Base-by-base conservation (phyloP, 1,140 invertebrate species). In the Psilanteris sp. region DNA sequence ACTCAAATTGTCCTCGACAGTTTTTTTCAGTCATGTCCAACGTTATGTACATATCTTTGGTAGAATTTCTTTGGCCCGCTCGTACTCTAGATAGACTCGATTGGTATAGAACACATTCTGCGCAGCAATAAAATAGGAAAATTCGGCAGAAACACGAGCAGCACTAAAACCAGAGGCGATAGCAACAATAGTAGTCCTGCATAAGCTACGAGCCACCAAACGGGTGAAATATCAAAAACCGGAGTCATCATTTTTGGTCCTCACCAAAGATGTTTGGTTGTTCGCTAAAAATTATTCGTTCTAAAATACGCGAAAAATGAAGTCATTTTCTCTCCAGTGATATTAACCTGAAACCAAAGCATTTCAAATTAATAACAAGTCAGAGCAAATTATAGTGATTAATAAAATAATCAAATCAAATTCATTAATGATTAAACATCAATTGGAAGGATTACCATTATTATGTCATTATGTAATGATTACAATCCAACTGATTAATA, bases 91-190 rank as follows among this genome's bases (percentile, higher is more conserved):
- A 88, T 87, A 2, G 87, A 82, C 50, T 87, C 87, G 8, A 88
- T 82, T 1, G 85, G 86, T 32, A 88, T 88, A 34, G 82, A 86
- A 37, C 85, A 87, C 80, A 88, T 84, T 48, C 87, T 81, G 26
- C 87, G 77, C 8, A 88, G 57, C 26, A 88, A 13, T 26, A 88
- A 44, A 34, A 87, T 80, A 5, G 87, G 87, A 43, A 88, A 86
- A 71, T 88, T 85, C 22, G 87, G 87, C 11, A 86, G 52, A 50
- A 88, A 81, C 5, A 87, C 70, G 11, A 86, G 54, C 39, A 87
- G 57, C 22, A 87, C 50, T 57, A 88, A 55, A 16, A 88, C 78
- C 36, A 88, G 41, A 1, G 87, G 87, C 11, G 86, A 87, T 11
- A 88, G 57, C 9, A 87, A 39, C 13, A 88, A 77, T 22, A 88